These are phyloP conservation scores for Gobio gobio DNA, from an alignment of 2,113 vertebrate species.

Conservation along the genomic window DNA sequence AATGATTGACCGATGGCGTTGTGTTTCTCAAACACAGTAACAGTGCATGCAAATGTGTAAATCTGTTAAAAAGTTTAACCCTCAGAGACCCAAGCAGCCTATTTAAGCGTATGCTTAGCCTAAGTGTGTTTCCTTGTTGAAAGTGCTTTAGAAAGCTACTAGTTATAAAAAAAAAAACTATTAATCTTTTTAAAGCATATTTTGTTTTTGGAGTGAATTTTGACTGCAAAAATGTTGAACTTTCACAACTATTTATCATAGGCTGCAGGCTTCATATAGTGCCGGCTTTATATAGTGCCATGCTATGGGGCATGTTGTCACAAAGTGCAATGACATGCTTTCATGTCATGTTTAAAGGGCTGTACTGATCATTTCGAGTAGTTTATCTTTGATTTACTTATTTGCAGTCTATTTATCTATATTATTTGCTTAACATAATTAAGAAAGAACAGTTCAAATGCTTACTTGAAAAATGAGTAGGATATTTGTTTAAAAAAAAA, in stretches of 20 bases:
- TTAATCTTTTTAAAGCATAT: background rate
- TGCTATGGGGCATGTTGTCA: conserved; percentile 11
- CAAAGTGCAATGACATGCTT: background rate
- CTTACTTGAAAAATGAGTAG: background rate
- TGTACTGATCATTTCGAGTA: background rate
- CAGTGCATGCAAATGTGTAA: background rate
- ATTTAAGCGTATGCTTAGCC: background rate
- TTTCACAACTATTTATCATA: background rate
- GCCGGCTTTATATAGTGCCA: background rate
- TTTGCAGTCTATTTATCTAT: background rate
- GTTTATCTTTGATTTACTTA: background rate
- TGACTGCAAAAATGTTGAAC: background rate
- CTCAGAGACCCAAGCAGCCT: background rate
- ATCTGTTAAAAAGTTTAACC: background rate
- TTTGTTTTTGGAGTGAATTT: background rate
- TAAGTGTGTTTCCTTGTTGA: background rate
- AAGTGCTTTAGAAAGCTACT: background rate
- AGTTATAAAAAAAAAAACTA: background rate
- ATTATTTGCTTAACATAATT: background rate
- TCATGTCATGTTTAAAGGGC: background rate
- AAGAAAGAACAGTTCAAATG: background rate
- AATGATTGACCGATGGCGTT: background rate
- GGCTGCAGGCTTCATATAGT: background rate
- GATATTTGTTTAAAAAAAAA: background rate
- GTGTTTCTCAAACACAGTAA: background rate